Evolutionary conservation across 2,113 vertebrate genomes (phyloP).

Genomic region (Albula glossodonta): DNA sequence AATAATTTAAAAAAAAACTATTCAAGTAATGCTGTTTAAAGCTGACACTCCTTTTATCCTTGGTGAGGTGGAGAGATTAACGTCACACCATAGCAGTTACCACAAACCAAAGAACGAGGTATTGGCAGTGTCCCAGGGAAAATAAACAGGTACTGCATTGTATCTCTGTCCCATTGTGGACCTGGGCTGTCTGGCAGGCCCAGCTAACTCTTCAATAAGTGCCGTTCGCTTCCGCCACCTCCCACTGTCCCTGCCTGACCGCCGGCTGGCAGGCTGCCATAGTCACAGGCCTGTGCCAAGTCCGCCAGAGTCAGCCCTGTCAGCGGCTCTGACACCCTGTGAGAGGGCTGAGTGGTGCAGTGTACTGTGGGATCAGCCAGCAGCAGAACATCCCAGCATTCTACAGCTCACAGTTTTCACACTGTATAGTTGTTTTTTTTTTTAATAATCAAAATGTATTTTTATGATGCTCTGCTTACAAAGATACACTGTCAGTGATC

Average conservation of each 20-base stretch:
- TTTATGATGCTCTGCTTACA: not conserved
- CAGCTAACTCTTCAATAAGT: conserved; percentile 25
- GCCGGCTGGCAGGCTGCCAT: conserved; percentile 29
- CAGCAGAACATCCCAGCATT: not conserved
- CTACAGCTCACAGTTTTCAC: too few relatives aligned
- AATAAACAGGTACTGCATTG: conserved; percentile 15
- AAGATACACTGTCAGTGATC: not conserved
- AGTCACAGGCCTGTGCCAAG: conserved; percentile 17
- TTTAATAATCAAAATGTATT: too few relatives aligned
- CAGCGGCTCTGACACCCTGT: conserved; percentile 7
- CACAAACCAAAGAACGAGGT: not conserved
- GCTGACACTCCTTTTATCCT: not conserved
- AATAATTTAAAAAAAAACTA: not conserved
- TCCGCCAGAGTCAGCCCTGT: not conserved
- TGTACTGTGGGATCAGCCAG: not conserved
- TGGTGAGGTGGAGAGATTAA: not conserved
- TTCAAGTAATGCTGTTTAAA: not conserved
- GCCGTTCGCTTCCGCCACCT: not conserved
- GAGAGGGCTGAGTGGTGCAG: not conserved
- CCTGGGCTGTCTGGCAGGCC: not conserved
- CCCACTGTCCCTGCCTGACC: conserved; percentile 29
- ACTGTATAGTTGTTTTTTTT: not conserved
- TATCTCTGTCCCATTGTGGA: conserved; percentile 11
- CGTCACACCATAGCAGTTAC: not conserved
- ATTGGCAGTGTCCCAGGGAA: not conserved